phyloP scores from a whole-genome alignment of 2,888 invertebrate genomes.

The Nycteola revayana region DNA sequence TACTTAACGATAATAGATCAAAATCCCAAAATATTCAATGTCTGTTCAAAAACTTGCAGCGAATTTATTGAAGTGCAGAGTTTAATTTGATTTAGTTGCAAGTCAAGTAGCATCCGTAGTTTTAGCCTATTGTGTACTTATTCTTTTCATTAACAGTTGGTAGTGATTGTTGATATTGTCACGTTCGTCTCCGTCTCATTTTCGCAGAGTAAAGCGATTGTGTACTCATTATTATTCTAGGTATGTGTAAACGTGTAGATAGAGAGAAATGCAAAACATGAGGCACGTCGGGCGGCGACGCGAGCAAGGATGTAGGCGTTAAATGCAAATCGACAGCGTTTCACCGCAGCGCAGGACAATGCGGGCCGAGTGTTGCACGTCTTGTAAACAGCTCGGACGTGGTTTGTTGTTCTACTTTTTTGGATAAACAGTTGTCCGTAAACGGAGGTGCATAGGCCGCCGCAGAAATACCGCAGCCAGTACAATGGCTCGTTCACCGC shows the following conservation, averaged over 20 bases:
- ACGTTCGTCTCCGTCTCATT: conserved; percentile 26
- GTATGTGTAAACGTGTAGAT: conserved; percentile 29
- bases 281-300: conserved; percentile 30
- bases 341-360: conserved; percentile 72
- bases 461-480: conserved; percentile 68
- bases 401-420: conserved; percentile 79
- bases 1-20: no score
- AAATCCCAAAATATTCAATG: no score
- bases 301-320: conserved; percentile 56
- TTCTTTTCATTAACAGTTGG: no score
- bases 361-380: conserved; percentile 68
- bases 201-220: conserved; percentile 17
- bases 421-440: conserved; percentile 75
- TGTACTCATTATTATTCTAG: conserved; percentile 28
- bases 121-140: no score
- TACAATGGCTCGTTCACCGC: conserved; percentile 69
- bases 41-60: no score
- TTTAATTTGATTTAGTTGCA: no score
- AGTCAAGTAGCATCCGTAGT: no score
- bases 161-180: conserved; percentile 31
- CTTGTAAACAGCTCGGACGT: conserved; percentile 74
- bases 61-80: no score
- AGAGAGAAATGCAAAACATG: conserved; percentile 58
- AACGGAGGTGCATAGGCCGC: conserved; percentile 70
- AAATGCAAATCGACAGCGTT: conserved; percentile 73